These are phyloP conservation scores for Tetramorium parvispinum DNA, from an alignment of 1,140 invertebrate species.

Conservation along the genomic window DNA sequence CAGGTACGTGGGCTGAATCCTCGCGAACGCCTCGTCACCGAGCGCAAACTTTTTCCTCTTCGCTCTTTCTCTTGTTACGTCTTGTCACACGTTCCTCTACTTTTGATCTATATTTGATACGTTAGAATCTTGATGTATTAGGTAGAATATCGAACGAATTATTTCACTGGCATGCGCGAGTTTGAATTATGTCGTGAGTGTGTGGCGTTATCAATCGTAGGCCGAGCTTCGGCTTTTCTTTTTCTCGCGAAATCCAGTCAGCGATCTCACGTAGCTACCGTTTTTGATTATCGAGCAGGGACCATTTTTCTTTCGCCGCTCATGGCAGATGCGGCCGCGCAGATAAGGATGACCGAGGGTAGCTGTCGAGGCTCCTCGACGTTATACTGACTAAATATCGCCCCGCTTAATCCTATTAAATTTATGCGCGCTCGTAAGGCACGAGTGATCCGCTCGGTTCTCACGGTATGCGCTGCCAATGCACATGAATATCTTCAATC, in stretches of 20 bases:
- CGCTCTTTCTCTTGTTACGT: background rate
- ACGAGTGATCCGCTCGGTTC: conserved; percentile 47
- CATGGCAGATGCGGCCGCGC: conserved; percentile 69
- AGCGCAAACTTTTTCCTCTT: background rate
- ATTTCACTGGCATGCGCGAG: conserved; percentile 2
- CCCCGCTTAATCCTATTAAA: conserved; percentile 69
- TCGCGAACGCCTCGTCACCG: conserved; percentile 29
- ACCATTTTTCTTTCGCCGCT: conserved; percentile 75
- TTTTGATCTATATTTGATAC: background rate
- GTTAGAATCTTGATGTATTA: background rate
- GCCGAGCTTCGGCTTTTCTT: background rate
- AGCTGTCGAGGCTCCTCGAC: conserved; percentile 76
- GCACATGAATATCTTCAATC: background rate
- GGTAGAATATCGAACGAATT: background rate
- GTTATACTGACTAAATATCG: conserved; percentile 78
- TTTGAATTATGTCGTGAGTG: conserved; percentile 18
- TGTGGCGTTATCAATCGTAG: background rate
- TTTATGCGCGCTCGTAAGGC: conserved; percentile 66
- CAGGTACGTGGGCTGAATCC: conserved; percentile 64
- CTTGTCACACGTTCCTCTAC: background rate
- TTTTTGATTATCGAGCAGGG: conserved; percentile 75
- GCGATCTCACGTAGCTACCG: conserved; percentile 70
- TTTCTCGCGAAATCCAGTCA: background rate
- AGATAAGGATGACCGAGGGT: conserved; percentile 80
- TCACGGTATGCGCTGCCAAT: conserved; percentile 42